Conservation (phyloP, 2,113 vertebrate genomes). For the Columba livia region DNA sequence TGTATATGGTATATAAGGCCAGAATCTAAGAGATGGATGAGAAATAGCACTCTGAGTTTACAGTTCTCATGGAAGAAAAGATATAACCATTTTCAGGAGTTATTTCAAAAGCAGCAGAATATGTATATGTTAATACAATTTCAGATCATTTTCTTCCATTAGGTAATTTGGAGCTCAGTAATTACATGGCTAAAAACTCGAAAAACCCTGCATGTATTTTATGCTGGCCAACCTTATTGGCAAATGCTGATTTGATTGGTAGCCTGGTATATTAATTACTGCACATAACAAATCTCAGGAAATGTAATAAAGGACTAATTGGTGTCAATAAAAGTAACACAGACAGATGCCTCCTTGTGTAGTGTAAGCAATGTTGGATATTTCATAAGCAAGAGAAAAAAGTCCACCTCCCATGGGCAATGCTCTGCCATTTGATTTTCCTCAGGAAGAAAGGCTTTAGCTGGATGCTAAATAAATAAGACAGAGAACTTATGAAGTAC, state of each 20-base stretch:
- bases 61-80: background rate
- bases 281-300: conserved; percentile 8
- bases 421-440: background rate
- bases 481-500: background rate
- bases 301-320: conserved; percentile 37
- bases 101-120: background rate
- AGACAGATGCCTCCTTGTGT: background rate
- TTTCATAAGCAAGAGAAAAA: background rate
- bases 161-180: background rate
- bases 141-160: background rate
- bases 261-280: conserved; percentile 42
- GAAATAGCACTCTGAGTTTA: background rate
- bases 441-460: background rate
- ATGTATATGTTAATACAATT: background rate
- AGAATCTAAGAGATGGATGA: background rate
- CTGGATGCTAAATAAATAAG: background rate
- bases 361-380: background rate
- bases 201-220: background rate
- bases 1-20: background rate
- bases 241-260: background rate
- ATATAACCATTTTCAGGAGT: background rate
- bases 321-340: conserved; percentile 16
- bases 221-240: background rate
- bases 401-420: background rate
- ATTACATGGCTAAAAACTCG: background rate